phyloP scores from a whole-genome alignment of 2,797 vertebrate species.

The Siniperca scherzeri region DNA sequence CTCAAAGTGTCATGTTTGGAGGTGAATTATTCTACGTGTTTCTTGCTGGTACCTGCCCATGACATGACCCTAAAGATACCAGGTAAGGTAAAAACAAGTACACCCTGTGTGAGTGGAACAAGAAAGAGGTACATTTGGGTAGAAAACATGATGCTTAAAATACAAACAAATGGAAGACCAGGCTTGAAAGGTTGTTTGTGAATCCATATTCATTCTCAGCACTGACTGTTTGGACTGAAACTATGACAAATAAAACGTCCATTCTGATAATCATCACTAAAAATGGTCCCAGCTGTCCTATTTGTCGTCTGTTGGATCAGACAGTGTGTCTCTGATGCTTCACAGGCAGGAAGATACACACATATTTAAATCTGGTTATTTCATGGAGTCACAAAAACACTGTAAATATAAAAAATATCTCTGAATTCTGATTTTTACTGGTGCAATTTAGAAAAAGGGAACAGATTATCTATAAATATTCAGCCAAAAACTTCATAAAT shows the following conservation, averaged over 20 bases:
- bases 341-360: neutral
- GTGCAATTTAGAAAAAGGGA: neutral
- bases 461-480: constrained; percentile 26
- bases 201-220: constrained; percentile 4
- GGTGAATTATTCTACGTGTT: neutral
- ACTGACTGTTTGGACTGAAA: neutral
- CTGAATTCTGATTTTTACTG: neutral
- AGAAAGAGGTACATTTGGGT: too few species aligned
- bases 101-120: too few species aligned
- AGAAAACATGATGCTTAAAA: too few species aligned
- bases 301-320: constrained; percentile 13
- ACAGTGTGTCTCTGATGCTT: neutral
- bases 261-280: neutral
- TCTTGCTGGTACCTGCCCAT: neutral
- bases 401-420: neutral
- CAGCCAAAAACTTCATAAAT: constrained; percentile 20
- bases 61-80: neutral
- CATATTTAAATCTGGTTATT: neutral
- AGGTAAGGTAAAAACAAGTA: neutral
- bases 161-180: neutral
- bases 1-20: neutral
- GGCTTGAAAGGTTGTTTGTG: constrained; percentile 13
- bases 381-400: neutral
- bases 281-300: neutral
- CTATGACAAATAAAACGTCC: neutral